Conservation (phyloP, 2,888 invertebrate genomes). For the Epinotia bilunana region DNA sequence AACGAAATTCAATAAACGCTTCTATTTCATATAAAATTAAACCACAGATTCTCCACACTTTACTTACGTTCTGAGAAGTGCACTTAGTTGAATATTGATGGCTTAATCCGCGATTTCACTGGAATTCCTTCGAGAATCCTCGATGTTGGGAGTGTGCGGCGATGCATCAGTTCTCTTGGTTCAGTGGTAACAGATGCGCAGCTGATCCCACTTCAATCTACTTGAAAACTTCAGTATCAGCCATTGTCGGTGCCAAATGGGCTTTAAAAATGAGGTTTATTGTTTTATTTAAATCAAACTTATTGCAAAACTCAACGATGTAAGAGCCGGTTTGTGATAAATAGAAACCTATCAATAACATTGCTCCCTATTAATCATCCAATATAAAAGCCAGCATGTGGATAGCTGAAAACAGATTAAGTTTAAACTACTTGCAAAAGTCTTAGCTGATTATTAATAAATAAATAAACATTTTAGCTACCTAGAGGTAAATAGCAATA, state of each 20-base stretch:
- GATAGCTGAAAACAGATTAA: background rate
- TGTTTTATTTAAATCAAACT: slow-evolving; percentile 5
- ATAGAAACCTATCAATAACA: background rate
- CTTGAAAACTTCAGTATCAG: slow-evolving; percentile 18
- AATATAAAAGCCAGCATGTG: background rate
- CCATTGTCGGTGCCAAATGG: slow-evolving; percentile 20
- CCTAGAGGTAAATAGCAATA: too few relatives aligned
- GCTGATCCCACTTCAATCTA: slow-evolving; percentile 27
- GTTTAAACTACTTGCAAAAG: too few relatives aligned
- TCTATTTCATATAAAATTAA: too few relatives aligned
- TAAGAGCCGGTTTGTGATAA: background rate
- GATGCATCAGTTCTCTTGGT: slow-evolving; percentile 5
- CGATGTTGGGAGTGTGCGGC: slow-evolving; percentile 5
- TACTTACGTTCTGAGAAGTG: background rate
- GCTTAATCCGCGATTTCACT: slow-evolving; percentile 8
- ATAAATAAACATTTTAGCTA: too few relatives aligned
- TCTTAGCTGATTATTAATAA: too few relatives aligned
- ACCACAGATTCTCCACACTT: background rate
- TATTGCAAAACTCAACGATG: slow-evolving; percentile 1
- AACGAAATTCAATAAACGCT: too few relatives aligned
- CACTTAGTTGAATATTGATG: slow-evolving; percentile 15
- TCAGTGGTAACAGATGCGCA: slow-evolving; percentile 21
- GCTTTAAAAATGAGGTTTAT: background rate
- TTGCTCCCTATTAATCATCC: background rate
- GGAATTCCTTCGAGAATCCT: slow-evolving; percentile 4